Conservation (phyloP, 2,113 vertebrate genomes). For the Prinia subflava region DNA sequence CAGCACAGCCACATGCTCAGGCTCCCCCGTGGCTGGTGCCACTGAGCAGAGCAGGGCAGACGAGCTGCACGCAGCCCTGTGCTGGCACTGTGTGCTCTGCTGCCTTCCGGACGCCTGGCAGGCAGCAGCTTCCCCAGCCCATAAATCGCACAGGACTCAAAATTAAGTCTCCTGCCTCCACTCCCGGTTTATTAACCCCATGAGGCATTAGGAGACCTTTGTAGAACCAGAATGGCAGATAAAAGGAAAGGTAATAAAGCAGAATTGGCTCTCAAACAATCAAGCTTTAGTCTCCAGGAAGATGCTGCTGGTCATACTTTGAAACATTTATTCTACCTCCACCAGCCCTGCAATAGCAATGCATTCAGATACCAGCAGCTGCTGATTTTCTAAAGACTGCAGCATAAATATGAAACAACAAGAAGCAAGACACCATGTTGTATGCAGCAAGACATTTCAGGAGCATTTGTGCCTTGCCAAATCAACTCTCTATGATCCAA, state of each 20-base stretch:
- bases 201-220: neutral
- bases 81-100: neutral
- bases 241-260: neutral
- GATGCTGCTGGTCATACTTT: neutral
- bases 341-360: neutral
- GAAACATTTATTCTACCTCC: neutral
- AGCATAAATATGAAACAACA: neutral
- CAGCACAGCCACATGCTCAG: neutral
- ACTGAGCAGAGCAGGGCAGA: neutral
- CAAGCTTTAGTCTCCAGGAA: neutral
- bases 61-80: neutral
- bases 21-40: neutral
- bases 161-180: constrained; percentile 4
- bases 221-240: neutral
- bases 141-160: neutral
- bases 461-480: neutral
- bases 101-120: neutral
- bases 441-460: neutral
- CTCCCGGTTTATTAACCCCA: constrained; percentile 30
- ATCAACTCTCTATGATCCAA: neutral
- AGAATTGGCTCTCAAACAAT: neutral
- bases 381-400: neutral
- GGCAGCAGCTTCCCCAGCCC: neutral
- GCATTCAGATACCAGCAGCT: neutral
- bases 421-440: neutral